Conservation (phyloP, 1,140 invertebrate genomes). For the Grapholita molesta region DNA sequence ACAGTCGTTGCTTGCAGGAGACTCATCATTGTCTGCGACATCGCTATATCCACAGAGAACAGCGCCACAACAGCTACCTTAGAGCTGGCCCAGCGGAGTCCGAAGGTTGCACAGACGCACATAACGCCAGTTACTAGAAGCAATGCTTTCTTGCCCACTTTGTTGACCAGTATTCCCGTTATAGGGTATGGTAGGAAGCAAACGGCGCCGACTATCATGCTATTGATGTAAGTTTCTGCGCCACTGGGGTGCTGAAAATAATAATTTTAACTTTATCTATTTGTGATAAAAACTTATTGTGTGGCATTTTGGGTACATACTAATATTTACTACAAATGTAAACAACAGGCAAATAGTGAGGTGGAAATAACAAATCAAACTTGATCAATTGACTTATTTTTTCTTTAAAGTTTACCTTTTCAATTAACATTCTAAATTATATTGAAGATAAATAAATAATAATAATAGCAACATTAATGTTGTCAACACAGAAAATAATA, state of each 20-base stretch:
- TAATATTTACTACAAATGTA: too few species aligned
- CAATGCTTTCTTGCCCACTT: constrained; percentile 57
- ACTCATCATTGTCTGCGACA: constrained; percentile 59
- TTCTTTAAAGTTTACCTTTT: too few species aligned
- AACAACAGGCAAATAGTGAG: too few species aligned
- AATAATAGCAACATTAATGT: too few species aligned
- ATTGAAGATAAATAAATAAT: too few species aligned
- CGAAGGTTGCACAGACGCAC: constrained; percentile 30
- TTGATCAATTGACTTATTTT: too few species aligned
- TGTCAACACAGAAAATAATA: too few species aligned
- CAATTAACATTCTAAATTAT: too few species aligned
- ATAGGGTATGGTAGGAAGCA: constrained; percentile 49
- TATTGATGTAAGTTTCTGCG: constrained; percentile 60
- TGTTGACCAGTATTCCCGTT: constrained; percentile 52
- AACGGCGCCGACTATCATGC: constrained; percentile 51
- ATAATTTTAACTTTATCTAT: background rate
- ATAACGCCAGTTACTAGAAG: constrained; percentile 29
- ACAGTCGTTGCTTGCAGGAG: constrained; percentile 65
- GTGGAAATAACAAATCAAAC: too few species aligned
- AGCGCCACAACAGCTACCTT: constrained; percentile 47
- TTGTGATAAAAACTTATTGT: background rate
- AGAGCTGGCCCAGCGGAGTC: constrained; percentile 38
- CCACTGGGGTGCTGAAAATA: constrained; percentile 52
- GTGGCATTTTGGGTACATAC: background rate
- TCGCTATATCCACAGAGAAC: constrained; percentile 62